Conservation (phyloP, 2,113 vertebrate species). For the Prietella phreatophila region DNA sequence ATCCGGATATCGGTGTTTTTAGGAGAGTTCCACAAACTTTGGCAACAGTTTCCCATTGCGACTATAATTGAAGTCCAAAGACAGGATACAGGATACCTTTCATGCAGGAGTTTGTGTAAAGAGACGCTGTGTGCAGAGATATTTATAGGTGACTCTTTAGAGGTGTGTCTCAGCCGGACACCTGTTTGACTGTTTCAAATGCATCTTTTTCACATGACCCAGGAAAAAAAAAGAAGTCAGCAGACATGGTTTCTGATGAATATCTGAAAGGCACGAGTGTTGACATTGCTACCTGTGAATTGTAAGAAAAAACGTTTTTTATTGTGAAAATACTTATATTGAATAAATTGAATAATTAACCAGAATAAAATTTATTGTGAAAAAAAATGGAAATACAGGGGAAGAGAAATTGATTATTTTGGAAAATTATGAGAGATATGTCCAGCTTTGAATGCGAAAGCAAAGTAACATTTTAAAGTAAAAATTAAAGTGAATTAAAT, state of each 20-base stretch:
- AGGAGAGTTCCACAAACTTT: conserved; percentile 45
- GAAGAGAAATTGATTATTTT: neutral
- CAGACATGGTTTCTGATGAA: conserved; percentile 42
- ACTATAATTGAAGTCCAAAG: neutral
- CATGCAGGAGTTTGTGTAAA: neutral
- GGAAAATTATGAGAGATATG: neutral
- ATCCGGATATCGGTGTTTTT: conserved; percentile 83
- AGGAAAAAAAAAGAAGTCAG: conserved; percentile 13
- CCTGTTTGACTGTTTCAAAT: conserved; percentile 24
- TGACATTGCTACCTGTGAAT: neutral
- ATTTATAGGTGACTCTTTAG: conserved; percentile 35
- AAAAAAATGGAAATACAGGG: neutral
- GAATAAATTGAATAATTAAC: neutral
- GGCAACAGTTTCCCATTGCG: conserved; percentile 65
- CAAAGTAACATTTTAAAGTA: neutral
- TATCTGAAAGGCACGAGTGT: conserved; percentile 24
- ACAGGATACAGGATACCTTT: neutral
- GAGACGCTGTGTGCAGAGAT: neutral
- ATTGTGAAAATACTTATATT: neutral
- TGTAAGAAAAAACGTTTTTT: neutral
- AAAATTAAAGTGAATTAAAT: neutral
- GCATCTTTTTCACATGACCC: conserved; percentile 16
- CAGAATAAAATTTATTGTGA: neutral
- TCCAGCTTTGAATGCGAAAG: neutral
- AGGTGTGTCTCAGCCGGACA: conserved; percentile 45